Percentiles rank a stretch among this genome's conserved stretches.
These are phyloP conservation scores for Pachycephus smyrnensis DNA, from an alignment of 2,888 invertebrate species.

Conservation along the genomic window DNA sequence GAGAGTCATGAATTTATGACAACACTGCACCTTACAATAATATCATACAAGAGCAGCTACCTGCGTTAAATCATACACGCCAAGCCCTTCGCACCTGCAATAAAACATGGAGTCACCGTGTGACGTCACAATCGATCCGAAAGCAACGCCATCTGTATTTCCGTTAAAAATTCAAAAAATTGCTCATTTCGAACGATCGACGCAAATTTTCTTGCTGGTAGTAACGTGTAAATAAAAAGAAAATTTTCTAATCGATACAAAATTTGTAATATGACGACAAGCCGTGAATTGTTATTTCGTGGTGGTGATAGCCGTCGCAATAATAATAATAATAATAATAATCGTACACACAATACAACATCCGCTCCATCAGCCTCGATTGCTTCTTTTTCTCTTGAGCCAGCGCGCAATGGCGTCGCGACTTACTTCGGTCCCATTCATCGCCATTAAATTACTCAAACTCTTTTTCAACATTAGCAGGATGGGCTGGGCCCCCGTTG, in stretches of 20 bases:
- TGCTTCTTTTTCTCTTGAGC: not conserved
- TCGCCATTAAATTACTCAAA: conserved; percentile 39
- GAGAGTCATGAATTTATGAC: conserved; percentile 17
- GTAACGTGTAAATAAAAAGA: no score
- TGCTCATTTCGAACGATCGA: not conserved
- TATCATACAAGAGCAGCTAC: conserved; percentile 11
- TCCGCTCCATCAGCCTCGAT: not conserved
- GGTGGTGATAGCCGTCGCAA: no score
- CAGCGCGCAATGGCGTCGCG: conserved; percentile 25
- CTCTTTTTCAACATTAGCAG: conserved; percentile 40
- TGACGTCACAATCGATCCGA: not conserved
- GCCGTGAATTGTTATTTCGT: no score
- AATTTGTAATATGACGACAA: no score
- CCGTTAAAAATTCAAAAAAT: not conserved
- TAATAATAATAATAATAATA: not conserved
- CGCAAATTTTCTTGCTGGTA: not conserved
- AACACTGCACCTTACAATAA: not conserved
- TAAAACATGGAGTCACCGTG: conserved; percentile 22
- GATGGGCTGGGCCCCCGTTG: conserved; percentile 43
- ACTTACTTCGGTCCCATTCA: conserved; percentile 36
- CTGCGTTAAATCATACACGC: conserved; percentile 1
- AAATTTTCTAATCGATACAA: no score
- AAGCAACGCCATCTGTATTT: not conserved
- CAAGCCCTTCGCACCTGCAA: conserved; percentile 36
- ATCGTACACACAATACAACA: not conserved